Evolutionary conservation across 1,140 invertebrate species (phyloP), one percentile per base, ranked within the genome.

Genomic region (Anadara kagoshimensis): DNA sequence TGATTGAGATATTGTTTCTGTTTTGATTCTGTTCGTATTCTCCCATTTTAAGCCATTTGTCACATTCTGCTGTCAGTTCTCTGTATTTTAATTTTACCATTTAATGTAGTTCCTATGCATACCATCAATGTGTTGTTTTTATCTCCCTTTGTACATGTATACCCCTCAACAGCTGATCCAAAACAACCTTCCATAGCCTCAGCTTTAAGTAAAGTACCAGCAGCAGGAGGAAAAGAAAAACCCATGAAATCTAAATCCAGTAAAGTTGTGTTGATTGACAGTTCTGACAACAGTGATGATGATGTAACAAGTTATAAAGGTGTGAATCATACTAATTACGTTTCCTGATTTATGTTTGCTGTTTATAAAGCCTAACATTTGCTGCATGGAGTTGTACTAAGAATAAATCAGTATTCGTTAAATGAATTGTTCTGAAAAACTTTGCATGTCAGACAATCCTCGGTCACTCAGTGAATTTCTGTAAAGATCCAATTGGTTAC

Each of bases 171-270:
- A 67, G 57, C 45, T 51, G 78, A 79, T 59, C 70, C 74, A 3
- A 79, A 79, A 61, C 78, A 79, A 53, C 73, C 74, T 10, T 79
- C 78, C 16, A 79, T 79, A 47, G 41, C 78, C 3, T n/a, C 54
- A 36, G 73, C 73, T 16, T 70, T 79, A 36, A 45, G 63, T 8
- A 78, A 75, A 36, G 29, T 36, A 66, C 29, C 77, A 22, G 56
- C 45, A 47, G 44, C 14, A 14, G 66, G 67, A 56, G 14, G 29
- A 53, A 78, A 70, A 45, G 49, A 22, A 20, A 61, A 56, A 57
- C 51, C 53, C 16, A n/a, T 53, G 24, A 61, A 56, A 45, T 68
- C 57, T 29, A 67, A 29, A 61, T 56, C 26, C 16, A 78, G 78
- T 49, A 72, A 62, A 47, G 59, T 73, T 11, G 62, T 69, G 11